These are phyloP conservation scores for Hylaea fasciaria DNA, from an alignment of 2,888 invertebrate species.

Conservation along the genomic window DNA sequence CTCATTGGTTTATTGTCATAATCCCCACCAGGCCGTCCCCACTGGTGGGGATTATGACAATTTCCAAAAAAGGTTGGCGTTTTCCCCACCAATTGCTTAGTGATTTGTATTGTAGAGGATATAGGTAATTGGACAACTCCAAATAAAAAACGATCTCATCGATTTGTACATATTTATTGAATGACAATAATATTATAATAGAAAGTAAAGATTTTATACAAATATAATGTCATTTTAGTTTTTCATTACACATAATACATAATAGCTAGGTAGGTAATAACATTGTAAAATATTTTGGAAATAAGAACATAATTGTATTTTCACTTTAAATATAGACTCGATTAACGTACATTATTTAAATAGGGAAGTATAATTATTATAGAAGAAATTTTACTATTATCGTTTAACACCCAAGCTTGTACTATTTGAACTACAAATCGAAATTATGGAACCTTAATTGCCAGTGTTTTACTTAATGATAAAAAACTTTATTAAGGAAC, in stretches of 20 bases:
- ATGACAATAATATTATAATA: conserved; percentile 76
- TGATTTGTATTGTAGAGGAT: too few relatives aligned
- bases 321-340: conserved; percentile 46
- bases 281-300: conserved; percentile 65
- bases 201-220: conserved; percentile 82
- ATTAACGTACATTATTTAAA: conserved; percentile 37
- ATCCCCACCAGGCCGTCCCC: too few relatives aligned
- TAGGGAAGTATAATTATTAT: conserved; percentile 36
- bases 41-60: too few relatives aligned
- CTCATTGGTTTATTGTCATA: too few relatives aligned
- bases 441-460: conserved; percentile 71
- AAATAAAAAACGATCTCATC: conserved; percentile 77
- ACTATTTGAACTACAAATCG: conserved; percentile 45
- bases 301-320: conserved; percentile 57
- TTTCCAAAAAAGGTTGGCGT: too few relatives aligned
- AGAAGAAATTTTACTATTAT: conserved; percentile 38
- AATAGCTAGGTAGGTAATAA: conserved; percentile 59
- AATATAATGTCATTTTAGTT: conserved; percentile 80
- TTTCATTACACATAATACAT: conserved; percentile 64
- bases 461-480: conserved; percentile 76
- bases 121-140: too few relatives aligned
- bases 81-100: too few relatives aligned
- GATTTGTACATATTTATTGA: conserved; percentile 81
- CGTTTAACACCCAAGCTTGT: conserved; percentile 39
- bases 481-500: conserved; percentile 81